Conservation (phyloP, 2,888 invertebrate species). For the Drosophila hamatofila region DNA sequence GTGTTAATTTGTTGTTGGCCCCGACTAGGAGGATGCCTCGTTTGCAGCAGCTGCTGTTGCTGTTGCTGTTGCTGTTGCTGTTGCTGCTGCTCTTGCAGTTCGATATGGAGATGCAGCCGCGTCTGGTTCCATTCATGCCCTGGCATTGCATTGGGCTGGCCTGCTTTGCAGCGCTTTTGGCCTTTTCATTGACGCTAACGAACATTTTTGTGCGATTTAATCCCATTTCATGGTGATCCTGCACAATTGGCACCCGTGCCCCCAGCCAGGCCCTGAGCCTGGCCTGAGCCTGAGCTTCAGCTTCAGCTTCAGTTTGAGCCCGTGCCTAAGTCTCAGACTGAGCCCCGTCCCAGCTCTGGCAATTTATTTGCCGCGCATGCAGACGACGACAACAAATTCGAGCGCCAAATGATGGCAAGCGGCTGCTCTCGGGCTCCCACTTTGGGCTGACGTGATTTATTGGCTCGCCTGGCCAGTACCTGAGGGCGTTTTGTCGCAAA, state of each 20-base stretch:
- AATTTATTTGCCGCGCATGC: conserved; percentile 79
- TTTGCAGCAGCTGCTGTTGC: conserved; percentile 29
- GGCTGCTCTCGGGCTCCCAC: conserved; percentile 67
- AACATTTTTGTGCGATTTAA: conserved; percentile 84
- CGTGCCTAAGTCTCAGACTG: conserved; percentile 42
- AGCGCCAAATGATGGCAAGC: conserved; percentile 80
- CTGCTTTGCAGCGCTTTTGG: conserved; percentile 64
- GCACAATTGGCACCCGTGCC: conserved; percentile 63
- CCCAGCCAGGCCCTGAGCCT: conserved; percentile 24
- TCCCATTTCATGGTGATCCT: conserved; percentile 85
- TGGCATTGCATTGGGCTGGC: conserved; percentile 21
- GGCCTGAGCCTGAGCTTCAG: background rate
- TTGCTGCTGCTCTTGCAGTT: conserved; percentile 26
- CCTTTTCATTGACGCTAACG: conserved; percentile 82
- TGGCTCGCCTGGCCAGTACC: conserved; percentile 69
- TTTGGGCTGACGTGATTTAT: conserved; percentile 79
- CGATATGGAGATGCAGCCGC: conserved; percentile 58
- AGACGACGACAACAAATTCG: conserved; percentile 78
- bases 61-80: conserved; percentile 2
- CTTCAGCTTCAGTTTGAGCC: conserved; percentile 29
- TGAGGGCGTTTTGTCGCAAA: conserved; percentile 82
- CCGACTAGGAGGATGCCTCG: conserved; percentile 52
- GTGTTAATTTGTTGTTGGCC: conserved; percentile 83
- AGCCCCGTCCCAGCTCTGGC: conserved; percentile 47
- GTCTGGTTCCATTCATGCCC: conserved; percentile 66